Base-by-base conservation (phyloP, 2,888 invertebrate species). In the Pammene fasciana region DNA sequence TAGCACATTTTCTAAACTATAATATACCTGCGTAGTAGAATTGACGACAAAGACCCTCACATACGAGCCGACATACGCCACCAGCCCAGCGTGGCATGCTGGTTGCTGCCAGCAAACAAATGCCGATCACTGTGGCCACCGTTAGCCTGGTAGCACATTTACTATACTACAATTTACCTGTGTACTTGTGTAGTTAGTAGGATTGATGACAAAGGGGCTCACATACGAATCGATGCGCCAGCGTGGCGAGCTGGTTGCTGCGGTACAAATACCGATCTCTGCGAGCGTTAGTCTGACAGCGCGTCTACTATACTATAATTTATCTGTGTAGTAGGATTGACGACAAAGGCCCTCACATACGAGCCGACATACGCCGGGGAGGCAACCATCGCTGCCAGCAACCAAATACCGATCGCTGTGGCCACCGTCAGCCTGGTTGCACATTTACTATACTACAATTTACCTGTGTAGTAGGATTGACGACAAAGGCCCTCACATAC, bases 311-410 rank as follows among this genome's bases (percentile, higher is more conserved):
- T 36, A 36, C 5, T 38, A 9, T 6, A 38, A 38, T 9, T 38
- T 76, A 94, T 94, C 88, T 93, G 86, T 74, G 93, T 94, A 16
- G 91, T 92, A 71, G 93, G 92, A 75, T 93, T 94, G 72, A 93
- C 90, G 45, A 89, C 86, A 70, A 94, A 92, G 0, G 88, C 86
- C 70, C 94, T 89, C 11, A 95, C 79, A 76, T 95, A 94, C 0
- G 96, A 95, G 73, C 95, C 95, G 67, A 97, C 86, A 64, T 96
- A 95, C 5, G 97, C 97, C 0, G 98, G 97, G 0, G 96, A 85
- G 0, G 98, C 97, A 56, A 97, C 94, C 36, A 36, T 36, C 36
- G 36, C 36, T 6, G 36, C 36, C 36, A 36, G 36, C 36, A 7
- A 36, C 36, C 36, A 36, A 36, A 36, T 36, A 36, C 36, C 36